A percentile compares a stretch with the other conserved stretches of the same genome.
Conservation (phyloP, 2,888 invertebrate genomes). For the Melieria crassipennis region DNA sequence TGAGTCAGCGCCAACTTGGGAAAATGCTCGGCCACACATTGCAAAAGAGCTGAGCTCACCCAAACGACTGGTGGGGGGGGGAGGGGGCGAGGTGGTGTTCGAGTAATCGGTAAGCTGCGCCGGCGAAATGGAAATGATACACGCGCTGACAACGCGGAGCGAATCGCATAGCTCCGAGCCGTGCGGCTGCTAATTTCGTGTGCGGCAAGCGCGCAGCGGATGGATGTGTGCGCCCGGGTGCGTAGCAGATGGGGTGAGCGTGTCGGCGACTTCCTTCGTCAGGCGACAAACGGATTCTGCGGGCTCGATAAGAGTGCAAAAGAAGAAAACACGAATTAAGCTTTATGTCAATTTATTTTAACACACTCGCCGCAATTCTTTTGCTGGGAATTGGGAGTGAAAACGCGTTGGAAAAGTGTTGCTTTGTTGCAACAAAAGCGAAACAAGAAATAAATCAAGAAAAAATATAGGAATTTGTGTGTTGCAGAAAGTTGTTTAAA, state of each 20-base stretch:
- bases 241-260: not conserved
- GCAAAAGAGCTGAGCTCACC: not conserved
- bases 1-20: conserved; percentile 1
- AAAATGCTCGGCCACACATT: conserved; percentile 8
- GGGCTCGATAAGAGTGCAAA: not conserved
- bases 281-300: conserved; percentile 10
- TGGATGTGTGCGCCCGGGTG: too few species aligned
- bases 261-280: conserved; percentile 3
- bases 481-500: too few species aligned
- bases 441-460: too few species aligned
- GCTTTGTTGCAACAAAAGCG: too few species aligned
- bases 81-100: not conserved
- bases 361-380: too few species aligned
- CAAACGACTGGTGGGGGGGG: not conserved
- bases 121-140: not conserved
- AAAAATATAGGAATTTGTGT: too few species aligned
- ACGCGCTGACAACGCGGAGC: not conserved
- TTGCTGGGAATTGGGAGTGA: too few species aligned
- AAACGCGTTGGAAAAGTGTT: too few species aligned
- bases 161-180: not conserved
- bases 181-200: not conserved
- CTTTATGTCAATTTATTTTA: too few species aligned
- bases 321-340: too few species aligned
- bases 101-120: not conserved
- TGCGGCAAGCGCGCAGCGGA: not conserved